phyloP scores from a whole-genome alignment of 1,140 invertebrate species.

The Papilio glaucus region DNA sequence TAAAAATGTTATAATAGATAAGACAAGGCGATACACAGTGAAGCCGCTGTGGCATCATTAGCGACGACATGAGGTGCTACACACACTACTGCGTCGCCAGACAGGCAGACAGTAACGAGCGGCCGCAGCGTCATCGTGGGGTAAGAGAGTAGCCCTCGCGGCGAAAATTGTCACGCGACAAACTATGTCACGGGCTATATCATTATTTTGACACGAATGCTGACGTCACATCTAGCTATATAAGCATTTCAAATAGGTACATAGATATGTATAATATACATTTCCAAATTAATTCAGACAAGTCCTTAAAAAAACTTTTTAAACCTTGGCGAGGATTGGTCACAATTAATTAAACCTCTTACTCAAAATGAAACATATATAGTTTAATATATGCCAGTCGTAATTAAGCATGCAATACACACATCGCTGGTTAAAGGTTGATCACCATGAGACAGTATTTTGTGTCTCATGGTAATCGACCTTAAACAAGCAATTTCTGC shows the following conservation, averaged over 20 bases:
- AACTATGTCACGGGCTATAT: conserved; percentile 73
- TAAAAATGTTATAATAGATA: conserved; percentile 39
- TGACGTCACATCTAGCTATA: conserved; percentile 34
- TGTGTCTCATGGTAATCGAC: too few relatives aligned
- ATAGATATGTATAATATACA: too few relatives aligned
- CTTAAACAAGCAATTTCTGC: too few relatives aligned
- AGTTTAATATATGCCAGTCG: too few relatives aligned
- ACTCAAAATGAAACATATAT: too few relatives aligned
- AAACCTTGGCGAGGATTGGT: too few relatives aligned
- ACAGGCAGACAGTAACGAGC: conserved; percentile 78
- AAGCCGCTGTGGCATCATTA: conserved; percentile 68
- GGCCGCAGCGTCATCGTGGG: conserved; percentile 70
- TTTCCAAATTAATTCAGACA: conserved; percentile 2
- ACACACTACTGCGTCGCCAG: conserved; percentile 52
- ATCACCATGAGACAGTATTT: too few relatives aligned
- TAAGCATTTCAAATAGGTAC: conserved; percentile 17
- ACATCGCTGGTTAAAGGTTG: too few relatives aligned
- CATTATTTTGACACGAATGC: conserved; percentile 66
- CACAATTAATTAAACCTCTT: too few relatives aligned
- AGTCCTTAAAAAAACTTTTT: background rate
- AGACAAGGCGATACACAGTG: conserved; percentile 41
- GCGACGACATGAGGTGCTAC: conserved; percentile 56
- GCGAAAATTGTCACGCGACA: conserved; percentile 75
- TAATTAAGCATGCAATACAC: too few relatives aligned
- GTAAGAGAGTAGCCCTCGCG: conserved; percentile 70